Evolutionary conservation across 37 sponge, comb jelly and placozoan genomes (phyloP).

Genomic region (Axinella damicornis): DNA sequence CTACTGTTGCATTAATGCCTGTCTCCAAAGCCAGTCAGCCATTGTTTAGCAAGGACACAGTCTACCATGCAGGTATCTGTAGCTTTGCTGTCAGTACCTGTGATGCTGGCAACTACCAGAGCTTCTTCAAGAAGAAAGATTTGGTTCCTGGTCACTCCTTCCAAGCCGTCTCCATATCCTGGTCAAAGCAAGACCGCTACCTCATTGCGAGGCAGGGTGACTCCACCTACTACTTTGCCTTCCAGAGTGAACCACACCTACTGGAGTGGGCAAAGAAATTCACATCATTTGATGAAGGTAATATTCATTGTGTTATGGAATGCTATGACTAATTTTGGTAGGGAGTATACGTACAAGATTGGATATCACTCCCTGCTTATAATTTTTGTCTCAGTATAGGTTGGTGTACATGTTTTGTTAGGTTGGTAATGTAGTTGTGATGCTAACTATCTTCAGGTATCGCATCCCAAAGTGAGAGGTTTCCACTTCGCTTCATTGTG

Average conservation of each 20-base stretch:
- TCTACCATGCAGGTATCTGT: constrained; percentile 32
- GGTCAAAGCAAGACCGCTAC: constrained; percentile 10
- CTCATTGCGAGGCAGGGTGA: constrained; percentile 24
- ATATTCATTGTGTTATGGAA: neutral
- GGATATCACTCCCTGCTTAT: too few relatives aligned
- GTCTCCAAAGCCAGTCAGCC: neutral
- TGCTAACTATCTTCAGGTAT: constrained; percentile 1
- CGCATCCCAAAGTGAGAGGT: neutral
- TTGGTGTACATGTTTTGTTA: too few relatives aligned
- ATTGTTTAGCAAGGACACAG: constrained; percentile 19
- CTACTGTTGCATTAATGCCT: neutral
- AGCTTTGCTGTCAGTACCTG: constrained; percentile 5
- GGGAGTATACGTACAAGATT: too few relatives aligned
- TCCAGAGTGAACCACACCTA: constrained; percentile 10
- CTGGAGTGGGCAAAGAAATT: constrained; percentile 5
- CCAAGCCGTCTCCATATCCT: constrained; percentile 10
- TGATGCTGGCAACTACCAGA: constrained; percentile 18
- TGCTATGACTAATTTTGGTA: too few relatives aligned
- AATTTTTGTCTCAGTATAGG: too few relatives aligned
- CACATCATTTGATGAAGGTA: constrained; percentile 22
- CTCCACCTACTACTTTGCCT: constrained; percentile 21
- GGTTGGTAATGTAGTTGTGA: too few relatives aligned
- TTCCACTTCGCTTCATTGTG: constrained; percentile 23
- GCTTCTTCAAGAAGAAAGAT: constrained; percentile 6
- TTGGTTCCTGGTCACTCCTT: constrained; percentile 11